Base-by-base conservation (phyloP, 1,140 invertebrate genomes). In the Drosophila parvula region DNA sequence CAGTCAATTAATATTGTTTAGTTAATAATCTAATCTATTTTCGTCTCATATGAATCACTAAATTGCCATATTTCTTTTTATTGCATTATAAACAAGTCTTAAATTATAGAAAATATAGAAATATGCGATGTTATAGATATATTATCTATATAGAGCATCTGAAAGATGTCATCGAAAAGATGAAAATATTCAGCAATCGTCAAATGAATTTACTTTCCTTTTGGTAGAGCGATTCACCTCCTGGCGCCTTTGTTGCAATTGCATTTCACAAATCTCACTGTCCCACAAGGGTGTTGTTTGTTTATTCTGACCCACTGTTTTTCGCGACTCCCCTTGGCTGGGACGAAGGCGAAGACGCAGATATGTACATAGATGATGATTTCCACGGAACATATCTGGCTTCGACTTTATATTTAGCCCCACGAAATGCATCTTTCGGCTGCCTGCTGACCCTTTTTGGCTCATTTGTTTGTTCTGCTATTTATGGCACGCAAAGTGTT, bases 371-470 rank as follows among this genome's bases (percentile, higher is more conserved):
- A n/a, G 58, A 62, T 58, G 30, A 74, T 85, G 30, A 74, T 85
- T 81, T 84, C 47, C 75, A 78, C 79, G 74, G 61, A 85, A 81
- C 47, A 50, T 75, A 64, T 68, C 57, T 73, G 71, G 41, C 45
- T 76, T 78, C 57, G 41, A 41, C 16, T 50, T 67, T 78, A 81
- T 65, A 78, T 81, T 78, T 86, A 76, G 67, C n/a, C 27, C 74
- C 16, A 2, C 30, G 62, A 70, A 75, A 67, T 84, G 81, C 81
- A 84, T 81, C 79, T 81, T 53, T 30, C 27, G 22, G 40, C 28
- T 70, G 78, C 64, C 78, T 47, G 75, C 62, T 86, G 81, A 86
- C 79, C 82, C 81, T 79, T 85, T 85, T 65, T 76, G 70, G 69
- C 70, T 69, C 77, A 79, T 74, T 74, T 79, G 64, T 81, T 71